Evolutionary conservation across 2,113 vertebrate species (phyloP).

Genomic region (Sorex fumeus): DNA sequence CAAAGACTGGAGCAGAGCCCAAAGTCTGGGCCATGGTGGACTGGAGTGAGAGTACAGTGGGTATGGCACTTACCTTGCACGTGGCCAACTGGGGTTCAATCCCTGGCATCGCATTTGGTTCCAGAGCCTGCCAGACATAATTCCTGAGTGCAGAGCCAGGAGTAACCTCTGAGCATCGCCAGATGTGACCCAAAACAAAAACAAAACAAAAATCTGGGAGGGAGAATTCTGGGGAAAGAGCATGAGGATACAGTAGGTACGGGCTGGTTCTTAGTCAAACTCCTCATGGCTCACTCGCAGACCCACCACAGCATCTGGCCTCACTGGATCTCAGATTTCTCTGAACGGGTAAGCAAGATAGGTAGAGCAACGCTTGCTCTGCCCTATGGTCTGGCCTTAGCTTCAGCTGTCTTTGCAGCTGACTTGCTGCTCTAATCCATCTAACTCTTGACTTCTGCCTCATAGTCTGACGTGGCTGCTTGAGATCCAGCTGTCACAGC

Average conservation of each 20-base stretch:
- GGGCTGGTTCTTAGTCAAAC: neutral
- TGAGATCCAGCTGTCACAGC: constrained; percentile 25
- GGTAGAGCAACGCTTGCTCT: neutral
- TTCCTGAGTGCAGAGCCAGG: too few relatives aligned
- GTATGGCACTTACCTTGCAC: too few relatives aligned
- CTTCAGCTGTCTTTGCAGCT: neutral
- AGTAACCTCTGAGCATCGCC: too few relatives aligned
- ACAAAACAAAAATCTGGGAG: neutral
- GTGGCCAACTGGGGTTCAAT: too few relatives aligned
- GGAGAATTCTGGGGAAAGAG: neutral
- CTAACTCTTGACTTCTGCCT: neutral
- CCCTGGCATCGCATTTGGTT: too few relatives aligned
- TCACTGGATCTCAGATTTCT: neutral
- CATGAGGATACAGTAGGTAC: neutral
- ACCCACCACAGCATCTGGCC: neutral
- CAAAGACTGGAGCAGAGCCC: too few relatives aligned
- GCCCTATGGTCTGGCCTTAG: constrained; percentile 2
- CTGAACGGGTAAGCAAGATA: neutral
- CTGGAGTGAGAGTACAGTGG: too few relatives aligned
- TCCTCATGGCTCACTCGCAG: neutral
- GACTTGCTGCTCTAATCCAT: neutral
- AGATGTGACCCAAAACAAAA: too few relatives aligned
- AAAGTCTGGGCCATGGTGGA: too few relatives aligned
- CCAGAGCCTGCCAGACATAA: too few relatives aligned
- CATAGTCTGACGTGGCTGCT: neutral